Percentiles rank a stretch among this genome's conserved stretches.
Conservation (phyloP, 2,888 invertebrate species). For the Cerceris rybyensis region DNA sequence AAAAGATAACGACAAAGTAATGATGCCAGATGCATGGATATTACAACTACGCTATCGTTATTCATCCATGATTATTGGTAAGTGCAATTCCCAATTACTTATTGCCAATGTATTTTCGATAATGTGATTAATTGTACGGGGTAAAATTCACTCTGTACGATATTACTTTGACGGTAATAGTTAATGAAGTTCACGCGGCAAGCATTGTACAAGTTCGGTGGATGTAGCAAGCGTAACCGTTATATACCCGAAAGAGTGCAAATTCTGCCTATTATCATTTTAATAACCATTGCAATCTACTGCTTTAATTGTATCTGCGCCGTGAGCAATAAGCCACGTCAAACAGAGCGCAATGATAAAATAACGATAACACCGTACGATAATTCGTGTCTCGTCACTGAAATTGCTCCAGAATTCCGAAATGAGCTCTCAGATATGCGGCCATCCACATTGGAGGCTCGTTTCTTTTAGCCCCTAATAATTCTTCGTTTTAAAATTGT, state of each 20-base stretch:
- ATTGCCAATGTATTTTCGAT: conserved; percentile 5
- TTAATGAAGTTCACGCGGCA: conserved; percentile 9
- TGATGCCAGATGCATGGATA: too few species aligned
- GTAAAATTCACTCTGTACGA: conserved; percentile 22
- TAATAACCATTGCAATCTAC: conserved; percentile 56
- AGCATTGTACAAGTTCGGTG: not conserved
- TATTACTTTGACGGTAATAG: conserved; percentile 7
- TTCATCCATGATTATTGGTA: too few species aligned
- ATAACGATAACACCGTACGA: conserved; percentile 64
- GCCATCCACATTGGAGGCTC: conserved; percentile 39
- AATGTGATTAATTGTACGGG: not conserved
- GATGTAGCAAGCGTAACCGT: not conserved
- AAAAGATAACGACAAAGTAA: too few species aligned
- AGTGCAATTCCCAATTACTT: not conserved
- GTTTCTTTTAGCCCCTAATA: conserved; percentile 32
- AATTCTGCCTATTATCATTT: conserved; percentile 35
- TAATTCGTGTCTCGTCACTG: conserved; percentile 55
- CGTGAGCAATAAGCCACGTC: conserved; percentile 66
- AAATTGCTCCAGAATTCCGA: conserved; percentile 44
- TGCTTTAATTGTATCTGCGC: conserved; percentile 58
- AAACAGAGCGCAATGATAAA: conserved; percentile 70
- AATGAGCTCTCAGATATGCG: conserved; percentile 21
- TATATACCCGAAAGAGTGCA: not conserved
- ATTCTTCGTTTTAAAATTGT: conserved; percentile 19
- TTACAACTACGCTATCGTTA: too few species aligned